phyloP scores from a whole-genome alignment of 2,113 vertebrate species.

The Propithecus coquereli region DNA sequence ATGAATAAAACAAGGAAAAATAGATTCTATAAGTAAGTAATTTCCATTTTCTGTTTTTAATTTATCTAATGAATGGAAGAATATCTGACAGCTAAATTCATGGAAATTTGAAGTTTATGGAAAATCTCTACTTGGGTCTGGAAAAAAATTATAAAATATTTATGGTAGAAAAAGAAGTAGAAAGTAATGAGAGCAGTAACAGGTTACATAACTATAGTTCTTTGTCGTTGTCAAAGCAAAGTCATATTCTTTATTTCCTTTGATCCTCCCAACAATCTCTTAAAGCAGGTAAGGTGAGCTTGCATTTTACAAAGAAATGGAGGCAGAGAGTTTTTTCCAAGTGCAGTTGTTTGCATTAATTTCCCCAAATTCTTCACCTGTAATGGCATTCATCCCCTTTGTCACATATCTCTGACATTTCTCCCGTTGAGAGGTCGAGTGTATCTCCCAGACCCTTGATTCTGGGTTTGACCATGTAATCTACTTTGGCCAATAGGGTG shows the following conservation, averaged over 20 bases:
- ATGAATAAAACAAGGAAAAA: slow-evolving; percentile 9
- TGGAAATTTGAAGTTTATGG: not conserved
- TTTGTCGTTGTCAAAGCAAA: not conserved
- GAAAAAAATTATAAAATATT: not conserved
- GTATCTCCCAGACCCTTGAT: not conserved
- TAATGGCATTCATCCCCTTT: not conserved
- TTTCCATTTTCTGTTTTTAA: slow-evolving; percentile 7
- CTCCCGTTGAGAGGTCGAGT: not conserved
- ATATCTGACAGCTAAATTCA: not conserved
- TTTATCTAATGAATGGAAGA: not conserved
- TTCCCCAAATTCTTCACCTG: not conserved
- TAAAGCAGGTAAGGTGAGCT: not conserved
- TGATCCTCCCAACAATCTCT: not conserved
- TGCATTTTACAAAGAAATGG: not conserved
- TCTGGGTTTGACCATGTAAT: not conserved
- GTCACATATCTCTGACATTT: not conserved
- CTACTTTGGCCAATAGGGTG: not conserved
- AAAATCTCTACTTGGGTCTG: not conserved
- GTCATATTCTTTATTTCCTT: not conserved
- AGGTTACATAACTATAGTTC: not conserved
- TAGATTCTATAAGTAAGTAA: not conserved
- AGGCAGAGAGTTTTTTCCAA: not conserved
- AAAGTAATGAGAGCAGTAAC: not conserved
- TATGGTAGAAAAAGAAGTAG: not conserved
- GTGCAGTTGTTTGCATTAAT: not conserved